phyloP scores from a whole-genome alignment of 2,797 vertebrate species.

The Chromis chromis region DNA sequence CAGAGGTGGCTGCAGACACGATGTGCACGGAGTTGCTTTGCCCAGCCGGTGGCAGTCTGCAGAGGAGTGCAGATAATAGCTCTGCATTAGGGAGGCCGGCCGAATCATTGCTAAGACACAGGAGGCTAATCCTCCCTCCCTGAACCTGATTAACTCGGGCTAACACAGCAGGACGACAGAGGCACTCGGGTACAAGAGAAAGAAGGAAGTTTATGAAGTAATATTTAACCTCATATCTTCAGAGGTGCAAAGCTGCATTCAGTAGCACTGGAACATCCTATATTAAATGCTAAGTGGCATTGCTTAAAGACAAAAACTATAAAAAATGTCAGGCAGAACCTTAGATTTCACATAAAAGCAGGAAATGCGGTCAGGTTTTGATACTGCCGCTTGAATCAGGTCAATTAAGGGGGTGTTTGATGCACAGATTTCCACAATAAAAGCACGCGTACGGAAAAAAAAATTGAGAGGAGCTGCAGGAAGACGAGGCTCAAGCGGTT shows the following conservation, averaged over 20 bases:
- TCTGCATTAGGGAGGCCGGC: conserved; percentile 60
- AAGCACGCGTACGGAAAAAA: background rate
- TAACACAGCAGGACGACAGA: conserved; percentile 44
- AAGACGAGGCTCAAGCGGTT: conserved; percentile 11
- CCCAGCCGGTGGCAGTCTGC: conserved; percentile 33
- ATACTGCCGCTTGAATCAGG: too few relatives aligned
- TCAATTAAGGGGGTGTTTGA: background rate
- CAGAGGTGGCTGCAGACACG: conserved; percentile 12
- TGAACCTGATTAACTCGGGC: conserved; percentile 78
- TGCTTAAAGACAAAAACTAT: background rate
- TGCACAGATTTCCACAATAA: background rate
- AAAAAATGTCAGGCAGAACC: background rate
- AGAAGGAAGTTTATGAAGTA: conserved; percentile 20
- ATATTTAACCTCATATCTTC: background rate
- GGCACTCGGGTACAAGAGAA: background rate
- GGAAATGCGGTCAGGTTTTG: background rate
- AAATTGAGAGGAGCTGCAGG: background rate
- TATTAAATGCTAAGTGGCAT: background rate
- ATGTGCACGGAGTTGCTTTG: conserved; percentile 28
- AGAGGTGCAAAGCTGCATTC: background rate
- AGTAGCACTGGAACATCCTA: background rate
- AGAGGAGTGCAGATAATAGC: conserved; percentile 58
- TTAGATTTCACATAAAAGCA: background rate
- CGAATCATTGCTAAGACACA: conserved; percentile 60
- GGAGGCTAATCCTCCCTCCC: conserved; percentile 76